These are phyloP conservation scores for Phocides pigmalion DNA, from an alignment of 1,140 invertebrate species.

Conservation along the genomic window DNA sequence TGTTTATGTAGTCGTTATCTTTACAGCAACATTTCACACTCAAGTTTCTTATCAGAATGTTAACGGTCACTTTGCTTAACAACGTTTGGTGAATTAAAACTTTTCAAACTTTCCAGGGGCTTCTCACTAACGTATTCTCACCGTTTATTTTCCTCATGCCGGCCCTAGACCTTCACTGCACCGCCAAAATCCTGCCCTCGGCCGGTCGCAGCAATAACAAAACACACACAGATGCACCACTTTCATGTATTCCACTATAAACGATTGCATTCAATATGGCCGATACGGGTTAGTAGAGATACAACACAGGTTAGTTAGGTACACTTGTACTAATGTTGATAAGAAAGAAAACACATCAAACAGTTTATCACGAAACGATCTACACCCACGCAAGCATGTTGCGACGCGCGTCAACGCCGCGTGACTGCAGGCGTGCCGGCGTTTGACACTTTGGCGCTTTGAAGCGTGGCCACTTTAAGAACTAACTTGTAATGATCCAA, in stretches of 20 bases:
- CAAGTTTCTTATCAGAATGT: constrained; percentile 44
- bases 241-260: constrained; percentile 62
- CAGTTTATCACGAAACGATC: constrained; percentile 72
- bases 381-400: constrained; percentile 77
- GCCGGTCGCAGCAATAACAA: constrained; percentile 70
- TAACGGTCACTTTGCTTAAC: constrained; percentile 9
- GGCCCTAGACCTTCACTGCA: constrained; percentile 69
- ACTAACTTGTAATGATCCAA: constrained; percentile 44
- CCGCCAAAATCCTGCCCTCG: constrained; percentile 76
- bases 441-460: constrained; percentile 74
- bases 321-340: constrained; percentile 53
- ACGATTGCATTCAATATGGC: constrained; percentile 45
- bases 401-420: constrained; percentile 79
- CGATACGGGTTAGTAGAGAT: constrained; percentile 37
- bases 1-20: constrained; percentile 57
- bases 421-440: constrained; percentile 78
- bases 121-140: constrained; percentile 45
- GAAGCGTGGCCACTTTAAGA: constrained; percentile 35
- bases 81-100: neutral
- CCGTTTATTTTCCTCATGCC: constrained; percentile 81
- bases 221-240: constrained; percentile 71
- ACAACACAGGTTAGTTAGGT: constrained; percentile 44
- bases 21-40: constrained; percentile 47
- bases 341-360: constrained; percentile 70
- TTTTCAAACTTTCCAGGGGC: constrained; percentile 4